phyloP scores from a whole-genome alignment of 1,140 invertebrate genomes.

The Camponotus pennsylvanicus region DNA sequence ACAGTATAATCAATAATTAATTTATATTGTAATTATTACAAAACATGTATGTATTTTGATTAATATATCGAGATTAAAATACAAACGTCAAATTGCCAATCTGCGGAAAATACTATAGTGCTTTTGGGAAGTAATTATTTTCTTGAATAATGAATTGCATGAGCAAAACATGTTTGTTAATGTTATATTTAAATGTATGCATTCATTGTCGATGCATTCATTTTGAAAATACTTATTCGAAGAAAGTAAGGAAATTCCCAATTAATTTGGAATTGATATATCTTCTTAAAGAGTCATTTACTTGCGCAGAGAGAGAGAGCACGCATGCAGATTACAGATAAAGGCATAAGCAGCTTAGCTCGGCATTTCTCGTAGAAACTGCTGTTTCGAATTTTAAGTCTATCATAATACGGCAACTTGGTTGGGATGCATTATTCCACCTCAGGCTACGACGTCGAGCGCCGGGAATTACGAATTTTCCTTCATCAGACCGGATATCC shows the following conservation, averaged over 20 bases:
- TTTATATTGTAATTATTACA: slow-evolving; percentile 22
- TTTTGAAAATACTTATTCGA: neutral
- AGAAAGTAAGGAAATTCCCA: neutral
- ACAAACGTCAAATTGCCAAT: neutral
- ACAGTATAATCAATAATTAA: slow-evolving; percentile 31
- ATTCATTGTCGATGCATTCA: neutral
- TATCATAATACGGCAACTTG: slow-evolving; percentile 42
- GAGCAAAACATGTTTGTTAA: neutral
- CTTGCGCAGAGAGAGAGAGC: neutral
- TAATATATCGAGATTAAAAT: slow-evolving; percentile 9
- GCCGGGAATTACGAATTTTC: slow-evolving; percentile 34
- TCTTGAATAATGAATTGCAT: neutral
- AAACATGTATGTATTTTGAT: slow-evolving; percentile 13
- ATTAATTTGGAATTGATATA: neutral
- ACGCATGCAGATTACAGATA: slow-evolving; percentile 24
- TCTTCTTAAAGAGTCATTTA: neutral
- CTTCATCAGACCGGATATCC: slow-evolving; percentile 31
- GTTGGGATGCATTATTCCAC: neutral
- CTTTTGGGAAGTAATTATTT: neutral
- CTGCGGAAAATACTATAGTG: neutral
- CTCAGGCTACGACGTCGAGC: slow-evolving; percentile 3
- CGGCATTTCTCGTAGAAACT: neutral
- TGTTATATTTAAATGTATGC: neutral
- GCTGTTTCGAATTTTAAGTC: slow-evolving; percentile 48
- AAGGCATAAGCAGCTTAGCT: slow-evolving; percentile 19